These are phyloP conservation scores for Corvus moneduloides DNA, from an alignment of 2,113 vertebrate species.

Conservation along the genomic window DNA sequence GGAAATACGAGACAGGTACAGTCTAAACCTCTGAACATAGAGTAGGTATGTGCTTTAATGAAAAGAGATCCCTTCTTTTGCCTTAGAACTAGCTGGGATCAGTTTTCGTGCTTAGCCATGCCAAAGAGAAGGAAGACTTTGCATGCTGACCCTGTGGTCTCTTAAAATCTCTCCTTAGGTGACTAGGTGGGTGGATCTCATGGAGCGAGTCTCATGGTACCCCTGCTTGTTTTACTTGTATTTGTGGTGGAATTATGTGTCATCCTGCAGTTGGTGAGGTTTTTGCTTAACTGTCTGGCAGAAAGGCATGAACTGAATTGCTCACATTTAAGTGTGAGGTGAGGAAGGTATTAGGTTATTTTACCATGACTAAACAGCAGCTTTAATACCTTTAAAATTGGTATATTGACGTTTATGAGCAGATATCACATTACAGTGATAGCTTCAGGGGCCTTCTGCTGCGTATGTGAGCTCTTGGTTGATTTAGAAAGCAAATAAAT, in stretches of 20 bases:
- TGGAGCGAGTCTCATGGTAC: accelerated
- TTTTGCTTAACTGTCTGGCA: not conserved
- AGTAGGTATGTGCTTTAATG: not conserved
- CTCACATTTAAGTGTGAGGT: not conserved
- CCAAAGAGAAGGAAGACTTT: not conserved
- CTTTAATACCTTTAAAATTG: constrained; percentile 26
- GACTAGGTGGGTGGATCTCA: not conserved
- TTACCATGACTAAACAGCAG: not conserved
- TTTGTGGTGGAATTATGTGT: not conserved
- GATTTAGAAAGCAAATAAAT: constrained; percentile 33
- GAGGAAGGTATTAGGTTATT: not conserved
- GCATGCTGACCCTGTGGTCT: not conserved
- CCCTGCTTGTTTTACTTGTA: not conserved
- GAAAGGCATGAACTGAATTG: not conserved
- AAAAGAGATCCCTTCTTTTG: not conserved
- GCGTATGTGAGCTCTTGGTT: not conserved
- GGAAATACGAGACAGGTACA: not conserved
- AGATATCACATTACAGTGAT: not conserved
- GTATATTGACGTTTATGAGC: constrained; percentile 24
- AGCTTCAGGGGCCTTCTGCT: constrained; percentile 39
- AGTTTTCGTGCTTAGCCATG: not conserved
- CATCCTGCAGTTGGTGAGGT: not conserved
- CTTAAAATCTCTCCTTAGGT: not conserved
- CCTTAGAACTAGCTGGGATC: not conserved
- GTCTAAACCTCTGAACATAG: not conserved